Percentiles rank a stretch among this genome's conserved stretches.
Evolutionary conservation across 2,888 invertebrate species (phyloP).

Genomic region (Clistopyga incitator): DNA sequence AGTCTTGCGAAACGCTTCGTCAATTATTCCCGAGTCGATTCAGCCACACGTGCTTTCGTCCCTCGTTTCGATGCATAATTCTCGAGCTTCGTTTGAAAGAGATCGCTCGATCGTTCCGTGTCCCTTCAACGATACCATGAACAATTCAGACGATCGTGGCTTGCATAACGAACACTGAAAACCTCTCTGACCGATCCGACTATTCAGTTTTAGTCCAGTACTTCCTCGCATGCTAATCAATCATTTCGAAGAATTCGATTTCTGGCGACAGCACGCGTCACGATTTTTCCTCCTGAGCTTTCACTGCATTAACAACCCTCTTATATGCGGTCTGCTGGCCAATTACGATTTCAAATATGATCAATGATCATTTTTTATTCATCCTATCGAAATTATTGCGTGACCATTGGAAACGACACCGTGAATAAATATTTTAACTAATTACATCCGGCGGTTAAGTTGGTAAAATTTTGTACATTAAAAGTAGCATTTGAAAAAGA

Average conservation of each 20-base stretch:
- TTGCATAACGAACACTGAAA: slow-evolving; percentile 43
- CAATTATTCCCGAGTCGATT: slow-evolving; percentile 42
- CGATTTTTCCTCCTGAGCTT: not conserved
- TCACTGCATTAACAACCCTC: not conserved
- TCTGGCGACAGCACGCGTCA: not conserved
- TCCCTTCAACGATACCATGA: slow-evolving; percentile 44
- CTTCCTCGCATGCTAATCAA: slow-evolving; percentile 45
- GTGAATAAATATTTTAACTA: not conserved
- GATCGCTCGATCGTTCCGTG: slow-evolving; percentile 43
- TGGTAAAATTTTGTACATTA: not conserved
- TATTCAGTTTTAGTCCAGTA: slow-evolving; percentile 21
- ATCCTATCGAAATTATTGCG: not conserved
- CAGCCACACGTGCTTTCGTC: not conserved
- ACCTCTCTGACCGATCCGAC: slow-evolving; percentile 35
- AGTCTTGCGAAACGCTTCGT: slow-evolving; percentile 27
- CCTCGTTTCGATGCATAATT: slow-evolving; percentile 2
- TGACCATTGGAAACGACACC: not conserved
- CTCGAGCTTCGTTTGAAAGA: slow-evolving; percentile 23
- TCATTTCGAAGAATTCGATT: slow-evolving; percentile 56
- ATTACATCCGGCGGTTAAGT: not conserved
- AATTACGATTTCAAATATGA: not conserved
- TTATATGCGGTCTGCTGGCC: not conserved
- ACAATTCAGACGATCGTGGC: slow-evolving; percentile 49
- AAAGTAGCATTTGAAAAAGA: too few species aligned
- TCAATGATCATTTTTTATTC: not conserved